A percentile compares a stretch with the other conserved stretches of the same genome.
Conservation (phyloP, 2,888 invertebrate species). For the Ochropacha duplaris region DNA sequence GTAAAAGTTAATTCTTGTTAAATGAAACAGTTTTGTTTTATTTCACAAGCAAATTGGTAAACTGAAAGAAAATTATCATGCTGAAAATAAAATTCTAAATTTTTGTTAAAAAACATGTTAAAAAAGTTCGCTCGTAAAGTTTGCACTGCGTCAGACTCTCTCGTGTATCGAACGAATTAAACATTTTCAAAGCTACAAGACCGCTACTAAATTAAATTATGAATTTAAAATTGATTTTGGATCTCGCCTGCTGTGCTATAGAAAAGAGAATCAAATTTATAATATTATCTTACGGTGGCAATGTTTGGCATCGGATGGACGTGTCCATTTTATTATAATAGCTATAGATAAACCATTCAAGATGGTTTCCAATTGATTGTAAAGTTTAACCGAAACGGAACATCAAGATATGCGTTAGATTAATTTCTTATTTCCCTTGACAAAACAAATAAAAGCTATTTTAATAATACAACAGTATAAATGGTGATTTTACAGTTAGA, state of each 20-base stretch:
- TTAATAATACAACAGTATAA: not conserved
- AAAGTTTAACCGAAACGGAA: not conserved
- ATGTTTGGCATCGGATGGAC: not conserved
- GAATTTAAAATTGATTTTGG: constrained; percentile 66
- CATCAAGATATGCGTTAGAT: not conserved
- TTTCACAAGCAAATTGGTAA: not conserved
- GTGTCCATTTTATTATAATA: not conserved
- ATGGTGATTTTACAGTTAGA: not conserved
- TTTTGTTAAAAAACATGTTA: constrained; percentile 2
- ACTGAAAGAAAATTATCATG: not conserved
- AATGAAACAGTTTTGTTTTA: not conserved
- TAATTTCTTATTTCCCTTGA: not conserved
- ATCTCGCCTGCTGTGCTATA: constrained; percentile 52
- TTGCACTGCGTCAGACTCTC: constrained; percentile 33
- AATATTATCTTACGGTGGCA: constrained; percentile 16
- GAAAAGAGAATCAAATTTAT: constrained; percentile 35
- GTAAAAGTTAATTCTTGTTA: not conserved
- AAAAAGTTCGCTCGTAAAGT: constrained; percentile 23
- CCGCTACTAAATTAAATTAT: constrained; percentile 65
- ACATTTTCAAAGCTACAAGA: constrained; percentile 45
- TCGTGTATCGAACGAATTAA: constrained; percentile 50
- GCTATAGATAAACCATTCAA: constrained; percentile 1
- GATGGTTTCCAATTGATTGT: not conserved
- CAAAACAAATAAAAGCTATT: not conserved
- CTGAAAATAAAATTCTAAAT: not conserved